Conservation (phyloP, 2,888 invertebrate species). For the Drosophila quasianomalipes region DNA sequence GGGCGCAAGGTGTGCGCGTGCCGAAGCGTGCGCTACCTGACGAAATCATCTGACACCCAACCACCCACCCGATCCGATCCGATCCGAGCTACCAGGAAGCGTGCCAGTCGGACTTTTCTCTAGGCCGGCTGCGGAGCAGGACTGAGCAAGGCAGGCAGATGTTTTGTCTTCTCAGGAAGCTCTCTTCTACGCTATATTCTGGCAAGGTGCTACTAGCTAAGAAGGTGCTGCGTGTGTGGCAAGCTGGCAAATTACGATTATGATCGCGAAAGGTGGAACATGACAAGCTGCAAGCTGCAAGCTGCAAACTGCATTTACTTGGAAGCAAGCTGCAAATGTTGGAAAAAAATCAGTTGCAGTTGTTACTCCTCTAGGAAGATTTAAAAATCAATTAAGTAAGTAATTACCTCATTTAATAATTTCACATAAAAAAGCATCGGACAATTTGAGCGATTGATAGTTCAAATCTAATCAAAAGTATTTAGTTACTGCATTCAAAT, state of each 20-base stretch:
- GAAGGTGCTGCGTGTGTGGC: constrained; percentile 12
- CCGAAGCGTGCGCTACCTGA: constrained; percentile 74
- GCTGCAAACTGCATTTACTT: constrained; percentile 13
- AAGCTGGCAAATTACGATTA: constrained; percentile 26
- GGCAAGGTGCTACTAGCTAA: constrained; percentile 52
- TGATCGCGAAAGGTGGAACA: constrained; percentile 24
- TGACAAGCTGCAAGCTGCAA: constrained; percentile 49
- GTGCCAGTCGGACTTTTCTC: constrained; percentile 48
- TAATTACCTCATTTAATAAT: not conserved
- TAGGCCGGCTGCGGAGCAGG: constrained; percentile 58
- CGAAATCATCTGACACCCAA: constrained; percentile 1
- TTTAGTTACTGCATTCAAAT: not conserved
- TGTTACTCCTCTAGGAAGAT: not conserved
- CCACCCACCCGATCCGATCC: constrained; percentile 31
- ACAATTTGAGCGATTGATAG: not conserved
- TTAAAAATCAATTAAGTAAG: constrained; percentile 24
- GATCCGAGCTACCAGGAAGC: constrained; percentile 61
- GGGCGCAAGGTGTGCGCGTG: constrained; percentile 53
- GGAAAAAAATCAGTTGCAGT: not conserved
- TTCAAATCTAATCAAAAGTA: not conserved
- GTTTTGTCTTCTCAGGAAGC: constrained; percentile 73
- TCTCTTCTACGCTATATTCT: constrained; percentile 18
- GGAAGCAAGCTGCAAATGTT: constrained; percentile 22
- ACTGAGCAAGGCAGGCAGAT: constrained; percentile 67
- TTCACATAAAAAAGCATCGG: not conserved